Evolutionary conservation across 2,888 invertebrate species (phyloP), one percentile per base, ranked within the genome.

Genomic region (Caenorhabditis sp.): DNA sequence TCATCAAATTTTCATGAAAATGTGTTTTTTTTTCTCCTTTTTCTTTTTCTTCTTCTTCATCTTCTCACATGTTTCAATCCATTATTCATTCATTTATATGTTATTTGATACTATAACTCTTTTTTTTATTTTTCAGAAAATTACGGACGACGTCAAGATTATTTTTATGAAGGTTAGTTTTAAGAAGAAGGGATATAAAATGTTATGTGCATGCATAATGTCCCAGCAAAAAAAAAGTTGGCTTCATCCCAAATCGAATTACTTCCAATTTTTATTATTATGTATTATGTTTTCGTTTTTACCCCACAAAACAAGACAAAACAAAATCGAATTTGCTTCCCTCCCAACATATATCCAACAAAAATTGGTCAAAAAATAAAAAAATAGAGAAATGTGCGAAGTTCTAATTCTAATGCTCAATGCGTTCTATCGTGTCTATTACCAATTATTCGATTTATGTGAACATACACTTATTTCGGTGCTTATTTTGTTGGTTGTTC

Each of bases 401-500:
- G 82, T 80, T 0, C 60, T 80, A 17, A 74, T 84, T 49, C 69
- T 84, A 31, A 66, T 84, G 61, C 67, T 82, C 54, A 84, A 84
- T 62, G 67, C 77, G 27, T 84, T 84, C 77, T 84, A 84, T 71
- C 73, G 80, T 38, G 77, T 81, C 62, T 84, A 84, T 65, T 83
- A 84, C 65, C 80, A 74, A 38, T 65, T 83, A 23, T 81, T 84
- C 64, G 82, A 82, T 63, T 63, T 81, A 23, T 82, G 82, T 69
- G 84, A 84, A 67, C 84, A 84, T 63, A 75, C 76, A 3, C 67
- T 83, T 10, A 80, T 81, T 54, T 80, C 78, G 5, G 63, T 71
- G 21, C 68, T 83, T 21, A 78, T 84, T 53, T 67, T 83, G 25
- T 53, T 80, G 4, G 77, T 77, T 1, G 80, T 82, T 1, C 63